A percentile compares a stretch with the other conserved stretches of the same genome.
phyloP scores from a whole-genome alignment of 37 sponge, comb jelly and placozoan genomes.

The Agelas oroides region DNA sequence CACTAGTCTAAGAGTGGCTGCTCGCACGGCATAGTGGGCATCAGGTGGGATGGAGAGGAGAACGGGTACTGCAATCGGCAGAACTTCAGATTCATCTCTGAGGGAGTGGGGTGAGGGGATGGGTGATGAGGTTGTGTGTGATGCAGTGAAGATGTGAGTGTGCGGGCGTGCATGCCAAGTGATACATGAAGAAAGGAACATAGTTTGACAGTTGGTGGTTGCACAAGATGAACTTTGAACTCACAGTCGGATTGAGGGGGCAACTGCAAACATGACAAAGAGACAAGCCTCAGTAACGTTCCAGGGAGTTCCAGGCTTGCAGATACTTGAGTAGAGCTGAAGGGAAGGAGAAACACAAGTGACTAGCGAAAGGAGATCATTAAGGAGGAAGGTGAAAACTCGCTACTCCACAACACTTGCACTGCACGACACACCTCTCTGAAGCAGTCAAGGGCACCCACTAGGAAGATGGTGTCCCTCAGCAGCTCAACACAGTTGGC shows the following conservation, averaged over 20 bases:
- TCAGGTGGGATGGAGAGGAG: conserved; percentile 67
- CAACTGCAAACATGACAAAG: conserved; percentile 81
- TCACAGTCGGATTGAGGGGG: conserved; percentile 63
- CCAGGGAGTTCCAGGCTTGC: conserved; percentile 71
- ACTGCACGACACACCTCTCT: conserved; percentile 22
- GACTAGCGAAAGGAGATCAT: background rate
- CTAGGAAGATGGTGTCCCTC: conserved; percentile 76
- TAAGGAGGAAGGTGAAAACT: background rate
- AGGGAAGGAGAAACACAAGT: background rate
- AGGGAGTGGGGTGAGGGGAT: too few relatives aligned
- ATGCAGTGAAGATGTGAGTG: too few relatives aligned
- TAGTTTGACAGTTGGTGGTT: background rate
- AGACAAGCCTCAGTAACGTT: conserved; percentile 75
- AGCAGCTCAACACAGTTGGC: conserved; percentile 62
- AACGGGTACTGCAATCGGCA: conserved; percentile 69
- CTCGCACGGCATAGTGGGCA: conserved; percentile 63
- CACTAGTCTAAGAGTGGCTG: conserved; percentile 55
- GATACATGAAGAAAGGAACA: background rate
- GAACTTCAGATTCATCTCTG: conserved; percentile 73
- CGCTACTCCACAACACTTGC: background rate
- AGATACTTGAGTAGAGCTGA: conserved; percentile 53
- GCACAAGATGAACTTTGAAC: background rate
- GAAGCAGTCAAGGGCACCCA: conserved; percentile 67
- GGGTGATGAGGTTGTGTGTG: background rate
- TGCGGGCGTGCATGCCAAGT: background rate